phyloP scores from a whole-genome alignment of 2,113 vertebrate genomes.

The Asarcornis scutulata region DNA sequence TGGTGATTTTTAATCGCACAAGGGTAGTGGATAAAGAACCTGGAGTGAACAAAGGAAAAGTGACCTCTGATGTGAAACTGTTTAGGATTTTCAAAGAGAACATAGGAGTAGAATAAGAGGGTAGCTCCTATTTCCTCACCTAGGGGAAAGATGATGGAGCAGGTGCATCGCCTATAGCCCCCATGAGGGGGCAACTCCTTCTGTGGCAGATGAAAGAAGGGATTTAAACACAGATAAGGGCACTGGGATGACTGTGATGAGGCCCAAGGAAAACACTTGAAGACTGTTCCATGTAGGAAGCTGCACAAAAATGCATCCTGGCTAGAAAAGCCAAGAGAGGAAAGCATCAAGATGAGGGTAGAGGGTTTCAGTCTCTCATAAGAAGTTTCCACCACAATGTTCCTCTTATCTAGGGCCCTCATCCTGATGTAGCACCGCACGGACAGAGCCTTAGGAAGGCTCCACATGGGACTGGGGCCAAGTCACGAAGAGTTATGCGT shows the following conservation, averaged over 20 bases:
- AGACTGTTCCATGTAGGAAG: not conserved
- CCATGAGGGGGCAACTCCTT: not conserved
- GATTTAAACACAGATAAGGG: not conserved
- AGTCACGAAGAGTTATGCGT: not conserved
- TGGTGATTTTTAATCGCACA: not conserved
- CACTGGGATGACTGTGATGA: not conserved
- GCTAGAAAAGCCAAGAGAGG: not conserved
- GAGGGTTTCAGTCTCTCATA: fast-evolving
- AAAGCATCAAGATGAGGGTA: not conserved
- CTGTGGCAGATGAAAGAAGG: not conserved
- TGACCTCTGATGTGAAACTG: not conserved
- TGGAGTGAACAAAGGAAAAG: not conserved
- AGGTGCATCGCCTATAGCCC: not conserved
- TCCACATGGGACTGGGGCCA: not conserved
- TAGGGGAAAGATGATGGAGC: not conserved
- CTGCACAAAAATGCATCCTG: not conserved
- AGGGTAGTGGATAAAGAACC: not conserved
- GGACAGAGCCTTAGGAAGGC: not conserved
- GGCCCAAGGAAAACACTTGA: not conserved
- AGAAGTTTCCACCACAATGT: not conserved
- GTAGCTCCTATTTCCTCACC: not conserved
- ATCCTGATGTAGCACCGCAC: not conserved
- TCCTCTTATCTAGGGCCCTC: not conserved
- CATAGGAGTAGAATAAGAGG: not conserved
- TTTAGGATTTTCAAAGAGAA: not conserved